Conservation (phyloP, 2,797 vertebrate genomes). For the Xyrichtys novacula region DNA sequence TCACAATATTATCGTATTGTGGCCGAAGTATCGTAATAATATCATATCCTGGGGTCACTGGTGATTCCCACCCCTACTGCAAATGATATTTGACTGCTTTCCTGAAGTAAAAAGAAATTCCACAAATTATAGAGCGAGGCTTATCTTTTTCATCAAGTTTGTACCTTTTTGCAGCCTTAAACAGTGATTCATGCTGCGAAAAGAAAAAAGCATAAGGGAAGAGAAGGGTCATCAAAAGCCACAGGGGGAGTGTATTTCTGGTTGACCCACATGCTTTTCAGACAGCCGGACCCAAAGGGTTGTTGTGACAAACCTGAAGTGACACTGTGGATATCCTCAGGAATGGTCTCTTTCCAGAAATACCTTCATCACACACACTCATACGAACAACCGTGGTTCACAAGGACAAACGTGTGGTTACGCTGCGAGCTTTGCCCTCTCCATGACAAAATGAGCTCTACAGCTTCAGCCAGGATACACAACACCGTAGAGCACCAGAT, state of each 20-base stretch:
- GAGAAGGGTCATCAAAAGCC: constrained; percentile 67
- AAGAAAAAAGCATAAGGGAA: constrained; percentile 27
- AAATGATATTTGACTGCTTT: neutral
- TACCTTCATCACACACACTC: constrained; percentile 39
- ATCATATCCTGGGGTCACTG: too few species aligned
- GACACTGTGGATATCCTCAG: constrained; percentile 71
- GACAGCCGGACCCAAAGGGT: constrained; percentile 62
- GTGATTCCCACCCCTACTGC: too few species aligned
- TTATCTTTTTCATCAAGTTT: neutral
- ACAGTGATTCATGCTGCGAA: constrained; percentile 3
- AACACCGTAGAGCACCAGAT: constrained; percentile 53
- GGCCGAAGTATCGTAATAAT: too few species aligned
- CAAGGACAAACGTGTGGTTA: constrained; percentile 64
- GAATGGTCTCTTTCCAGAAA: constrained; percentile 62
- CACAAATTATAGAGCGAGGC: neutral
- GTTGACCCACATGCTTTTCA: constrained; percentile 72
- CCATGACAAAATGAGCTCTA: constrained; percentile 44
- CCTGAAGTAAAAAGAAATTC: neutral
- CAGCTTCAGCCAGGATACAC: constrained; percentile 31
- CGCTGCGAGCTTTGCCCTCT: constrained; percentile 25
- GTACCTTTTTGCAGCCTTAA: constrained; percentile 8
- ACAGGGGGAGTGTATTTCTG: constrained; percentile 66
- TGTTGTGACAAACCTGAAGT: constrained; percentile 75
- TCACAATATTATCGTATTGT: too few species aligned
- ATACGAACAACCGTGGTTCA: constrained; percentile 44